Percentiles rank a stretch among this genome's conserved stretches.
Evolutionary conservation across 2,113 vertebrate species (phyloP).

Genomic region (Merops nubicus): DNA sequence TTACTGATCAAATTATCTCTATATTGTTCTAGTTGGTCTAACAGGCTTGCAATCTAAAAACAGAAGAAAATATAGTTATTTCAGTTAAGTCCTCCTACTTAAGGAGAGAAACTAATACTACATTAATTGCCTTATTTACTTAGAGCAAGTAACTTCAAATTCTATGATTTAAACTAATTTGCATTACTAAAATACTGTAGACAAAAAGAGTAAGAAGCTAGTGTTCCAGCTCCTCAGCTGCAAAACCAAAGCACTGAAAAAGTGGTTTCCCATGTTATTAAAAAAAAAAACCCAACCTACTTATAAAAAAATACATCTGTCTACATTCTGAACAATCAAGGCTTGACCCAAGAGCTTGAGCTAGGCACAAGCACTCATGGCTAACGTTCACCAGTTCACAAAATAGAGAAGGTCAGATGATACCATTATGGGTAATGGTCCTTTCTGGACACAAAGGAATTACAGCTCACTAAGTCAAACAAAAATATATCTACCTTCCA

Average conservation of each 20-base stretch:
- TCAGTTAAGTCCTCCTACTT: neutral
- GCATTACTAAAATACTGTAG: neutral
- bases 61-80: neutral
- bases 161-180: neutral
- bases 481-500: neutral
- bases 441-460: neutral
- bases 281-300: neutral
- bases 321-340: neutral
- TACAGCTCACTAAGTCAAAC: neutral
- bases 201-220: neutral
- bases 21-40: constrained; percentile 79
- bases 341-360: neutral
- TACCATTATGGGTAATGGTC: neutral
- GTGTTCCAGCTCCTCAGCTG: neutral
- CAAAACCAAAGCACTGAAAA: neutral
- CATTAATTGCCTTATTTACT: neutral
- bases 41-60: constrained; percentile 78
- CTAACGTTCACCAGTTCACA: neutral
- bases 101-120: neutral
- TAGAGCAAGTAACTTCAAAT: neutral
- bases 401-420: neutral
- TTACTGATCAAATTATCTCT: constrained; percentile 80
- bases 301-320: neutral
- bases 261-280: neutral
- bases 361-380: neutral